Percentiles rank a stretch among this genome's conserved stretches.
Evolutionary conservation across 2,113 vertebrate genomes (phyloP).

Genomic region (Xyrauchen texanus): DNA sequence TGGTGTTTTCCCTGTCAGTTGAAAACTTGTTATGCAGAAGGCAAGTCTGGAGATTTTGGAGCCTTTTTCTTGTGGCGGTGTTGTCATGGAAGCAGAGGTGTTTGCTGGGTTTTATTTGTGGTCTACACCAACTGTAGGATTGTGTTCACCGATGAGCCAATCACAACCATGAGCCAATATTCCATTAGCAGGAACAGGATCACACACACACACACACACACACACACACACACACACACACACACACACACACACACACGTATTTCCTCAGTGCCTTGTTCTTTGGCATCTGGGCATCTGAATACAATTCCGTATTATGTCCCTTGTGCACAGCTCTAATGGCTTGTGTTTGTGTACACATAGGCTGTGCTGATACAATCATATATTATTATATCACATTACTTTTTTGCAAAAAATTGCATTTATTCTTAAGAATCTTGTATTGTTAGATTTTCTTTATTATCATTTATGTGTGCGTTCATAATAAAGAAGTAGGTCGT

Average conservation of each 20-base stretch:
- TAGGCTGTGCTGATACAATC: too few species aligned
- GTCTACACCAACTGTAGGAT: slow-evolving; percentile 4
- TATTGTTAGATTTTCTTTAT: too few species aligned
- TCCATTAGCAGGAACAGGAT: neutral
- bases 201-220: too few species aligned
- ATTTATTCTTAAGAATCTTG: too few species aligned
- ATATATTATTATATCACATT: too few species aligned
- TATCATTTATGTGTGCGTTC: too few species aligned
- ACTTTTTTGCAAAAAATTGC: too few species aligned
- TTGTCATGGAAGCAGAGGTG: neutral
- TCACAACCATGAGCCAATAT: slow-evolving; percentile 1
- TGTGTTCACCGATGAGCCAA: neutral
- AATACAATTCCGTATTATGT: neutral
- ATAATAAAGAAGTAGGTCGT: neutral
- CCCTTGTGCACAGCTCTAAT: neutral
- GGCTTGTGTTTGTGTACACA: neutral
- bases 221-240: too few species aligned
- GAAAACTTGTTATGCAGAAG: neutral
- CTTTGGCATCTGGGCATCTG: neutral
- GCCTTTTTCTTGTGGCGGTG: neutral
- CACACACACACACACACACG: too few species aligned
- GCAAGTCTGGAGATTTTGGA: neutral
- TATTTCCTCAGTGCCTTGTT: too few species aligned
- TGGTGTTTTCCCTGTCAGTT: neutral
- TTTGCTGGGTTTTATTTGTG: neutral